Conservation (phyloP, 2,888 invertebrate species). For the Dolichomitus sp. region DNA sequence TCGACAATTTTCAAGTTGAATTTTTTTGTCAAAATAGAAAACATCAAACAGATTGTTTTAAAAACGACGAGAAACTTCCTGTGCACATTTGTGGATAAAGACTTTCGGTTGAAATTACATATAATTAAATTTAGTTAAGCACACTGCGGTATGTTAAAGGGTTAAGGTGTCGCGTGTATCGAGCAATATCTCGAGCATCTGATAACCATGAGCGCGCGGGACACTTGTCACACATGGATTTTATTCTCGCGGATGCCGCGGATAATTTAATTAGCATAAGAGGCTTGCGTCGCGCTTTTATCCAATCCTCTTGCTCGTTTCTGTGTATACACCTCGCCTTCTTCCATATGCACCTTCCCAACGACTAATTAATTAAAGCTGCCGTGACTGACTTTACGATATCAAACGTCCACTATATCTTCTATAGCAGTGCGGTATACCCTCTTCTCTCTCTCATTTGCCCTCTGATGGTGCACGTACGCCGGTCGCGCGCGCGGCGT, state of each 20-base stretch:
- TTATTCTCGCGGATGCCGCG: conserved; percentile 40
- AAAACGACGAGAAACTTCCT: too few relatives aligned
- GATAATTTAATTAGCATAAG: conserved; percentile 59
- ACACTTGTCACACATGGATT: conserved; percentile 44
- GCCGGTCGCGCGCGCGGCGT: conserved; percentile 29
- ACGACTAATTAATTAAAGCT: conserved; percentile 63
- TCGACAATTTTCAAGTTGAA: too few relatives aligned
- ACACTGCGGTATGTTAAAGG: neutral
- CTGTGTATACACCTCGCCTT: neutral
- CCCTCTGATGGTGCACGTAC: conserved; percentile 45
- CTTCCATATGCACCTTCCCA: conserved; percentile 7
- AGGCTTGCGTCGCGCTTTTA: conserved; percentile 28
- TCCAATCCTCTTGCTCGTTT: conserved; percentile 29
- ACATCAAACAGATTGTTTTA: too few relatives aligned
- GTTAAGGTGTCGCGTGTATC: conserved; percentile 37
- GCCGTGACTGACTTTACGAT: conserved; percentile 64
- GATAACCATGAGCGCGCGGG: conserved; percentile 27
- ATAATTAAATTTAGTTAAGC: neutral
- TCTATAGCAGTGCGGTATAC: conserved; percentile 43
- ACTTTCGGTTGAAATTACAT: too few relatives aligned
- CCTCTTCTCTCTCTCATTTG: conserved; percentile 51
- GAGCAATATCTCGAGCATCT: conserved; percentile 26
- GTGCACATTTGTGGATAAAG: too few relatives aligned
- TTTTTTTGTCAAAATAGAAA: too few relatives aligned
- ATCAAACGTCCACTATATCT: conserved; percentile 64